Percentiles rank a stretch among this genome's conserved stretches.
Conservation (phyloP, 2,797 vertebrate species). For the Periophthalmus magnuspinnatus region DNA sequence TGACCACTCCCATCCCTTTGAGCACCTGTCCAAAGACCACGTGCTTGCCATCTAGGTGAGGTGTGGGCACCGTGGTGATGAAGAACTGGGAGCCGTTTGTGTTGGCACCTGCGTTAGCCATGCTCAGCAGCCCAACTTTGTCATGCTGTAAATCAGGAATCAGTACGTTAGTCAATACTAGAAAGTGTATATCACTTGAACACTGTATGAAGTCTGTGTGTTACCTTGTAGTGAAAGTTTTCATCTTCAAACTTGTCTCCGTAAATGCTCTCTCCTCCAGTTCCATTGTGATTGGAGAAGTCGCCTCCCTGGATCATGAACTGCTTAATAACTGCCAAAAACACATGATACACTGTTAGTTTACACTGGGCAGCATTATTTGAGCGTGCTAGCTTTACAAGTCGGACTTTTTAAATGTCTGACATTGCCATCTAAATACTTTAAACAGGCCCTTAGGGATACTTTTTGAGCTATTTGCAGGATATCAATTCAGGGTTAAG, state of each 20-base stretch:
- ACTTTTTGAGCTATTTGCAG: too few species aligned
- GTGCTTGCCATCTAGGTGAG: constrained; percentile 92
- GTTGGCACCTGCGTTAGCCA: constrained; percentile 92
- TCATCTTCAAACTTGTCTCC: constrained; percentile 99
- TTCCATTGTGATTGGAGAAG: constrained; percentile 97
- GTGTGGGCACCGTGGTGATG: constrained; percentile 90
- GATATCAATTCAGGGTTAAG: too few species aligned
- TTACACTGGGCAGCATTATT: neutral
- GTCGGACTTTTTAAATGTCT: too few species aligned
- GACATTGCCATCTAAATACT: too few species aligned
- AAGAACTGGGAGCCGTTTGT: constrained; percentile 99
- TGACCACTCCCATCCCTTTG: constrained; percentile 89
- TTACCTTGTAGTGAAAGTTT: constrained; percentile 95
- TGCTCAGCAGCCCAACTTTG: constrained; percentile 87
- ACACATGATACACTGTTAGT: constrained; percentile 3
- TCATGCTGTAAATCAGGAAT: constrained; percentile 81
- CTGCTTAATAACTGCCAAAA: constrained; percentile 89
- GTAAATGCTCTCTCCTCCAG: constrained; percentile 98
- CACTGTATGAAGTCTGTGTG: neutral
- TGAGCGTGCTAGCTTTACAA: too few species aligned
- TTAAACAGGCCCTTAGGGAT: too few species aligned
- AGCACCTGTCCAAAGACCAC: constrained; percentile 94
- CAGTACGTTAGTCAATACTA: neutral
- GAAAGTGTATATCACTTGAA: neutral
- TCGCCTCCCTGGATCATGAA: constrained; percentile 98